Conservation (phyloP, 2,888 invertebrate genomes). For the Hypomecis punctinalis region DNA sequence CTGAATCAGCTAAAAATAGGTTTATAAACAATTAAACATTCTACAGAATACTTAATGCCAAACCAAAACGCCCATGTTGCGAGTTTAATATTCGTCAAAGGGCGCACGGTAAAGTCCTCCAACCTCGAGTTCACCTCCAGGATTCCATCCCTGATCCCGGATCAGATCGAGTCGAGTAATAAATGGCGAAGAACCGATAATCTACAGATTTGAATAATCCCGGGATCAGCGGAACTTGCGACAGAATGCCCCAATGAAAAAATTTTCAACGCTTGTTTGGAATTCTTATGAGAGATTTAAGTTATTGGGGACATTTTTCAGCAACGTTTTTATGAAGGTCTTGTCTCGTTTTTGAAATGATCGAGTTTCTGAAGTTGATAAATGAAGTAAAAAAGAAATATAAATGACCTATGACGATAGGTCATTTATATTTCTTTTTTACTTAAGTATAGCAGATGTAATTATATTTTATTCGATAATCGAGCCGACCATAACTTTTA, state of each 20-base stretch:
- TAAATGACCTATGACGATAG: too few relatives aligned
- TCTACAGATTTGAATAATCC: constrained; percentile 58
- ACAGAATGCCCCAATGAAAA: constrained; percentile 47
- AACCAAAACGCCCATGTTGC: too few relatives aligned
- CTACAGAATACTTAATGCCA: too few relatives aligned
- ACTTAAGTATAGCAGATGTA: too few relatives aligned
- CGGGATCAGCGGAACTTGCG: constrained; percentile 47
- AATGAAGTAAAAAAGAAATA: too few relatives aligned
- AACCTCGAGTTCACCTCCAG: constrained; percentile 46
- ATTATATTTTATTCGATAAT: too few relatives aligned
- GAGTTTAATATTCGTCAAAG: too few relatives aligned
- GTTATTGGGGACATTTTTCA: constrained; percentile 23
- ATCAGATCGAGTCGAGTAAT: constrained; percentile 57
- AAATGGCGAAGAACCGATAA: constrained; percentile 55
- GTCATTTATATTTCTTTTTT: too few relatives aligned
- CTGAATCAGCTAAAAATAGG: too few relatives aligned
- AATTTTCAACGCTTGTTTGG: constrained; percentile 48
- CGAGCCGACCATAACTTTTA: too few relatives aligned
- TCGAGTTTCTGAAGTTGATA: neutral
- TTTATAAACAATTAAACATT: too few relatives aligned
- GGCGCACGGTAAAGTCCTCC: constrained; percentile 14
- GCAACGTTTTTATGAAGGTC: constrained; percentile 8
- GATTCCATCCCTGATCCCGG: constrained; percentile 55
- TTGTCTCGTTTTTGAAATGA: neutral
- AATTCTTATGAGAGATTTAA: constrained; percentile 47